Evolutionary conservation across 2,797 vertebrate genomes (phyloP).

Genomic region (Epinephelus awoara): DNA sequence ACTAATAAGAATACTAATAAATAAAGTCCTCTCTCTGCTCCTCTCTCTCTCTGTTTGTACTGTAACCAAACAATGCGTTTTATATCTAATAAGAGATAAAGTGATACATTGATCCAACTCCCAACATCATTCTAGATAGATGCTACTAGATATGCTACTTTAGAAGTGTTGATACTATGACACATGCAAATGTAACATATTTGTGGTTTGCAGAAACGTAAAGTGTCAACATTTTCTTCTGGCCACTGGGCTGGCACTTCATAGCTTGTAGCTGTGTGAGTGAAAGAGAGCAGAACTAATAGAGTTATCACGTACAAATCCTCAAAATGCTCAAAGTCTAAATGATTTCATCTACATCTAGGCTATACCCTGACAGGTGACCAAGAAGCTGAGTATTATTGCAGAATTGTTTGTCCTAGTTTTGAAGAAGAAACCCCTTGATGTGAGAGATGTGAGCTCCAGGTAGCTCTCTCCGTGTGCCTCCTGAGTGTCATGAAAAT

Average conservation of each 20-base stretch:
- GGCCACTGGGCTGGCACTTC: background rate
- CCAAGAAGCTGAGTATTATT: background rate
- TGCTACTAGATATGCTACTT: too few species aligned
- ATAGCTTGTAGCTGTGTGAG: background rate
- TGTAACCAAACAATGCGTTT: too few species aligned
- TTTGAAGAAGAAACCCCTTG: background rate
- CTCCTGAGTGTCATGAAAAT: background rate
- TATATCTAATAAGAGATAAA: too few species aligned
- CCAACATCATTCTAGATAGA: too few species aligned
- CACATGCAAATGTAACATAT: too few species aligned
- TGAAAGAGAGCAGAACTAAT: background rate
- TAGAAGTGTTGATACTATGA: too few species aligned
- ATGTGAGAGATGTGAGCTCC: slow-evolving; percentile 4
- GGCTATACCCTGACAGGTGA: background rate
- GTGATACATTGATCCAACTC: too few species aligned
- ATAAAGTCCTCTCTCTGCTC: too few species aligned
- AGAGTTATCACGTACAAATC: background rate
- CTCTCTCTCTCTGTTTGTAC: too few species aligned
- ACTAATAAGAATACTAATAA: too few species aligned
- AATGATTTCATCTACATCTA: background rate
- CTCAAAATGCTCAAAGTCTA: background rate
- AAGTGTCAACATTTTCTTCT: too few species aligned
- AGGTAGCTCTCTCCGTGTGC: background rate
- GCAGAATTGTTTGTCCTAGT: background rate
- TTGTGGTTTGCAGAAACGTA: too few species aligned